Base-by-base conservation (phyloP, 2,113 vertebrate genomes). In the Aphelocoma coerulescens region DNA sequence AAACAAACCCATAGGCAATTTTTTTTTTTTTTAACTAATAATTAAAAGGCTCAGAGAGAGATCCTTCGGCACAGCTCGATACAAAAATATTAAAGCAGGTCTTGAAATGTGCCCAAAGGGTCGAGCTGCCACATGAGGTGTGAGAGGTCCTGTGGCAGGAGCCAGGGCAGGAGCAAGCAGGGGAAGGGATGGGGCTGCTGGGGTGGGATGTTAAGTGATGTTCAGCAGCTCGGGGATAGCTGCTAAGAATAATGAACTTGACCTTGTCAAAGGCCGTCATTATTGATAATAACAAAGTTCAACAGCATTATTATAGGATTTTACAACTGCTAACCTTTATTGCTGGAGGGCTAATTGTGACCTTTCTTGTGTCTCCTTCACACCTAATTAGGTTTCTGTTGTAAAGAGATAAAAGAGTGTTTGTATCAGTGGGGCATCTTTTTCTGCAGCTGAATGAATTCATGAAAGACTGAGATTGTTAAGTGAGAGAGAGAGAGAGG, bases 281-380 rank as follows among this genome's bases (percentile, higher is more conserved):
- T 91, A 95, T 69, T 92, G 96, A 80, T 93, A 96, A 95, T 90
- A 93, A 93, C 87, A 86, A 88, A 92, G 95, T 95, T 96, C 96
- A 95, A 91, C 94, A 87, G 82, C 91, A 68, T 94, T 94, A 94
- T 96, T 96, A 96, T 67, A 55, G 93, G 76, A 95, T 97, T 97
- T 97, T 96, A 97, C 97, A 94, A 96, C 91, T 63, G 94, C 93
- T 97, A 97, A 96, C 96, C 95, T 97, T 97, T 95, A 96, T 94
- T 91, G 93, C 93, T 43, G 58, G 77, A 93, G 85, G 96, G 95
- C 91, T 92, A 97, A 97, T 96, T 97, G 96, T 97, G 87, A 89
- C 91, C 77, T 95, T 96, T 95, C 96, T 82, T 71, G 61, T 93
- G 80, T 95, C 96, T 97, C 96, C 96, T 98, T 97, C 95, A 95